Percentiles rank a stretch among this genome's conserved stretches.
These are phyloP conservation scores for Microctenopoma lineatum DNA, from an alignment of 2,797 vertebrate species.

Conservation along the genomic window DNA sequence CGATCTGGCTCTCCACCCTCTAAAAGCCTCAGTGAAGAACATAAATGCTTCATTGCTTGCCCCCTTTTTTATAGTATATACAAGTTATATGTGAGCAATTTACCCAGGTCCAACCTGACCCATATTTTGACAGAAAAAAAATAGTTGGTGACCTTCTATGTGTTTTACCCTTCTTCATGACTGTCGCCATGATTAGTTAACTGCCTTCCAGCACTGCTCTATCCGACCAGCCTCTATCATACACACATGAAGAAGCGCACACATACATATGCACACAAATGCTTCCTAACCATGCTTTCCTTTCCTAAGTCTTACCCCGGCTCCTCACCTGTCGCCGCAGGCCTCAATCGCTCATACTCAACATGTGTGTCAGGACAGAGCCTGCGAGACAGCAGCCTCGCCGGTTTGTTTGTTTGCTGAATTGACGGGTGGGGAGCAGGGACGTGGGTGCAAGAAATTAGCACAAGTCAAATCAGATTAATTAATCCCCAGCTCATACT, in stretches of 20 bases:
- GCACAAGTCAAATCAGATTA: slow-evolving; percentile 87
- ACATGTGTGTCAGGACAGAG: slow-evolving; percentile 70
- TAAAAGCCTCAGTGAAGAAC: slow-evolving; percentile 62
- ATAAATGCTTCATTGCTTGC: slow-evolving; percentile 17
- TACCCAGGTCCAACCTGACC: slow-evolving; percentile 70
- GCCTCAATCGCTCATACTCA: slow-evolving; percentile 57
- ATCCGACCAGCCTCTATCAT: slow-evolving; percentile 60
- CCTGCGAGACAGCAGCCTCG: slow-evolving; percentile 53
- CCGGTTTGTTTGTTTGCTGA: slow-evolving; percentile 69
- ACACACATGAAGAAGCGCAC: slow-evolving; percentile 52
- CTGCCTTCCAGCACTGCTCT: slow-evolving; percentile 71
- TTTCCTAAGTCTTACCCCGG: slow-evolving; percentile 47
- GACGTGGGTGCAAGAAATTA: slow-evolving; percentile 77
- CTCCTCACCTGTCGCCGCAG: slow-evolving; percentile 76
- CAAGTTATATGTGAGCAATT: slow-evolving; percentile 49
- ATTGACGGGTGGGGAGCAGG: slow-evolving; percentile 52
- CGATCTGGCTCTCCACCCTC: slow-evolving; percentile 40
- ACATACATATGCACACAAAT: slow-evolving; percentile 38
- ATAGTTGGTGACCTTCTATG: slow-evolving; percentile 76
- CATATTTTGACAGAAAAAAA: slow-evolving; percentile 72
- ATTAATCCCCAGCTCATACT: slow-evolving; percentile 79
- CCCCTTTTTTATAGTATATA: slow-evolving; percentile 20
- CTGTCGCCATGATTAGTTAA: slow-evolving; percentile 73
- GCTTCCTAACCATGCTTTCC: slow-evolving; percentile 15
- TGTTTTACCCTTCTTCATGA: slow-evolving; percentile 71